These are phyloP conservation scores for Lomographa bimaculata DNA, from an alignment of 2,888 invertebrate genomes.

Conservation along the genomic window DNA sequence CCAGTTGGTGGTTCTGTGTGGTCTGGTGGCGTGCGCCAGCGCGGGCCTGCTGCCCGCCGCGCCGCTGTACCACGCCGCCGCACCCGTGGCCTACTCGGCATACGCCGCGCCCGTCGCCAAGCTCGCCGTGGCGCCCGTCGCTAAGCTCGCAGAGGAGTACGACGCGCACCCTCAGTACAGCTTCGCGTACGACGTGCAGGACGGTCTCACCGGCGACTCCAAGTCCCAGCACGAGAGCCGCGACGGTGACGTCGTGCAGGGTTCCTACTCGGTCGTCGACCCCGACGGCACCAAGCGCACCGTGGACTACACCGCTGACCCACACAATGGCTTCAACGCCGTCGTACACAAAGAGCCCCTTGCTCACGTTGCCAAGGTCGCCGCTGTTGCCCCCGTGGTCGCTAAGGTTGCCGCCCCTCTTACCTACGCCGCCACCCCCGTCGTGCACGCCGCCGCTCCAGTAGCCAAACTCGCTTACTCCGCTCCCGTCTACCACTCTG, in stretches of 20 bases:
- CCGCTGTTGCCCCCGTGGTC: constrained; percentile 50
- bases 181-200: constrained; percentile 74
- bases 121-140: constrained; percentile 20
- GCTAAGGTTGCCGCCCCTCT: constrained; percentile 41
- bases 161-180: constrained; percentile 59
- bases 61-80: constrained; percentile 28
- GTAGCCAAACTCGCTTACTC: constrained; percentile 42
- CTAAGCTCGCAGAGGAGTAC: constrained; percentile 46
- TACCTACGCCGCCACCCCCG: constrained; percentile 36
- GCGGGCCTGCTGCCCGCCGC: constrained; percentile 40
- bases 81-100: constrained; percentile 39
- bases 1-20: constrained; percentile 38
- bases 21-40: constrained; percentile 37
- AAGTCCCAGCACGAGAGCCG: constrained; percentile 76
- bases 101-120: constrained; percentile 42
- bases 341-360: constrained; percentile 71
- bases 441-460: constrained; percentile 25
- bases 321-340: constrained; percentile 76
- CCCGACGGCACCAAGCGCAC: constrained; percentile 75
- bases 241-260: constrained; percentile 55
- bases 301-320: constrained; percentile 77
- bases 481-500: constrained; percentile 57
- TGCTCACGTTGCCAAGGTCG: constrained; percentile 52
- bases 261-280: constrained; percentile 74
- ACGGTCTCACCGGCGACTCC: constrained; percentile 65